Base-by-base conservation (phyloP, 2,888 invertebrate genomes). In the Aphodius granarius region DNA sequence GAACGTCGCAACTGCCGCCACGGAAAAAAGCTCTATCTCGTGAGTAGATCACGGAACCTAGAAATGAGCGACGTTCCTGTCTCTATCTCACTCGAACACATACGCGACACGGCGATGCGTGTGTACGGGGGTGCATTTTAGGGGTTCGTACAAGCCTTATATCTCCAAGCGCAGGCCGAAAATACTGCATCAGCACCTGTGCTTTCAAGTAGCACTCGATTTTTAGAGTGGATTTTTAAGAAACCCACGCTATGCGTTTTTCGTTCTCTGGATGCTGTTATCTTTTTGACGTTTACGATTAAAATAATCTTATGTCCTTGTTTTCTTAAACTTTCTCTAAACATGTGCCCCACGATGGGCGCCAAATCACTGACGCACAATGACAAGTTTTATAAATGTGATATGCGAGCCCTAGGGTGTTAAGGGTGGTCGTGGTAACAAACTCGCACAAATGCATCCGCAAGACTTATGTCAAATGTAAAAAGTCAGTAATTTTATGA, bases 1-100 rank as follows among this genome's bases (percentile, higher is more conserved):
- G 81, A 81, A 85, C 85, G 81, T 76, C 78, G 79, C 78, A 82
- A 79, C 80, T 77, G 75, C 78, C 65, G 76, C 71, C 66, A 74
- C 72, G 75, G 43, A 75, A 77, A 77, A 77, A 77, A 77, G 77
- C 77, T 75, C 77, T 77, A 75, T 77, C 75, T 74, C 76, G 78
- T 72, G 73, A 75, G 80, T 79, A 75, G 72, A 75, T 73, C 73
- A 73, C 63, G 71, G 72, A 74, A 76, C 74, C 68, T 74, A 73
- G 21, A 63, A 71, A 23, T 71, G 77, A 22, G 65, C 76, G 80
- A 80, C 79, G 63, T 79, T 78, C 79, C 79, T 78, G 23, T 19
- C 17, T 13, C 62, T 63, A 74, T 73, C 73, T 72, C 76, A 66
- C 64, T 77, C 71, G 19, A n/a, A 63, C 18, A 5, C 75, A 68